Conservation (phyloP, 1,140 invertebrate genomes). For the Drosophila bifasciata region DNA sequence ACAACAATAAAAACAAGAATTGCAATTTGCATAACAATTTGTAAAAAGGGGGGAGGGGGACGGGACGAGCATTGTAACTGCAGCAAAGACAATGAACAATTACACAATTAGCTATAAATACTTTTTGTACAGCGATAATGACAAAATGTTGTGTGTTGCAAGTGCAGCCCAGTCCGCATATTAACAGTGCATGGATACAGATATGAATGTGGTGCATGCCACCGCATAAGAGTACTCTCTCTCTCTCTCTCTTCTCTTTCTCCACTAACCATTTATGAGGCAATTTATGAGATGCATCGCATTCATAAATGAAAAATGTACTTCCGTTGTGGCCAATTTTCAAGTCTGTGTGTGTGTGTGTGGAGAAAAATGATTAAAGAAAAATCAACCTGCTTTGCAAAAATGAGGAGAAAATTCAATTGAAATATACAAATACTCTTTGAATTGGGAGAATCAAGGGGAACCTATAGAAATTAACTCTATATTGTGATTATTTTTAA, state of each 20-base stretch:
- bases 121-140: slow-evolving; percentile 53
- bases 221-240: background rate
- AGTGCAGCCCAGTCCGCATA: slow-evolving; percentile 11
- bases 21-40: slow-evolving; percentile 79
- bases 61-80: background rate
- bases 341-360: background rate
- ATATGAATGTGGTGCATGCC: slow-evolving; percentile 30
- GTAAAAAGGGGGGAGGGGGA: slow-evolving; percentile 10
- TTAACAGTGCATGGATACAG: slow-evolving; percentile 13
- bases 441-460: too few relatives aligned
- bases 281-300: slow-evolving; percentile 15
- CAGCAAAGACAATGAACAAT: slow-evolving; percentile 65
- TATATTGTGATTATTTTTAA: too few relatives aligned
- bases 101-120: slow-evolving; percentile 78
- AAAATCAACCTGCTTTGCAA: background rate
- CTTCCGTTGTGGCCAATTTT: slow-evolving; percentile 45
- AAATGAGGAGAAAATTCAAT: background rate
- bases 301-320: slow-evolving; percentile 19
- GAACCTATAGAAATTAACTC: too few relatives aligned
- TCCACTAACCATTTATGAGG: slow-evolving; percentile 17
- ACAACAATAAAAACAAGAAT: slow-evolving; percentile 52
- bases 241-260: slow-evolving; percentile 7
- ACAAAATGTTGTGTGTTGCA: slow-evolving; percentile 63
- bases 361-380: slow-evolving; percentile 34
- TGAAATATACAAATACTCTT: background rate